Base-by-base conservation (phyloP, 2,113 vertebrate species). In the Dinomys branickii region DNA sequence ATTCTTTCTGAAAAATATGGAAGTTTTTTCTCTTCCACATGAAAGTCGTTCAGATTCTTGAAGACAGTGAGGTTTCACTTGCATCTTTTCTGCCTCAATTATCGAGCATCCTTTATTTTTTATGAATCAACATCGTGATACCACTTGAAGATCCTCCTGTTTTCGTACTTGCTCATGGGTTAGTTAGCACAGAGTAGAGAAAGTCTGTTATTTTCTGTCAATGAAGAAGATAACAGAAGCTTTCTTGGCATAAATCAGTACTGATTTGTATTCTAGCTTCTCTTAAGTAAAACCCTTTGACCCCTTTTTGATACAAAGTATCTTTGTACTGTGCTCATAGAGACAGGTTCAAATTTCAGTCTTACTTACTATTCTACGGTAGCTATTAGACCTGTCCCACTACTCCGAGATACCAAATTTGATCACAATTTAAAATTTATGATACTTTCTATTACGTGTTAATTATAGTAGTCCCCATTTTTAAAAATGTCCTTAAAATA, bases 251-350 rank as follows among this genome's bases (percentile, higher is more conserved):
- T 12, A 92, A 30, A 67, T 33, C 5, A 11, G 12, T 85, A 89
- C 80, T 88, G 69, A 91, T 82, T 86, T 89, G 9, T 59, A 88
- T 35, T 71, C 35, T 59, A 69, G 7, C 81, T 81, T 56, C 10
- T 56, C 24, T 84, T 96, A 95, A 90, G 10, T 86, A 75, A 81
- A 92, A 26, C 7, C 16, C 5, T 22, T 94, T 95, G 69, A 63
- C 9, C 84, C 10, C 85, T 96, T 96, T 71, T 24, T 94, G 7
- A 0, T 88, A 28, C 33, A 92, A 95, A 82, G 4, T 22, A 10
- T 22, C 47, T 78, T 30, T 61, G 9, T 26, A 22, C 33, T 85
- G 24, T 28, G 26, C 14, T 81, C 54, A 2, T 47, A 20, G 0
- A 22, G 3, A 73, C 69, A 3, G 1, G 7, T 78, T 5, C 22